Evolutionary conservation across 1,140 invertebrate species (phyloP).

Genomic region (Lucilia sericata): DNA sequence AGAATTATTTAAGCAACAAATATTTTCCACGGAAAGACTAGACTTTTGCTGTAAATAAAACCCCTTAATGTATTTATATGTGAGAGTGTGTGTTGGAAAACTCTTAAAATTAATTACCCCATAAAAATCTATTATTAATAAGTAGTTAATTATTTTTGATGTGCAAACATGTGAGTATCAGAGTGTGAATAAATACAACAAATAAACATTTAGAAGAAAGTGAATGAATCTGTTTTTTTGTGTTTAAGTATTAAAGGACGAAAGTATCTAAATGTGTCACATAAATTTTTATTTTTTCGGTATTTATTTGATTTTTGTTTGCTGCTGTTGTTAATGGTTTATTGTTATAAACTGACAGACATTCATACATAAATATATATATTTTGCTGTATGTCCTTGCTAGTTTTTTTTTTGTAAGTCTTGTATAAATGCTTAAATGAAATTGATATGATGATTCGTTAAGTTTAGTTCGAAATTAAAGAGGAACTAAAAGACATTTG

Average conservation of each 20-base stretch:
- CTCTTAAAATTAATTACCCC: conserved; percentile 6
- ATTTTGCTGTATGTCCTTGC: background rate
- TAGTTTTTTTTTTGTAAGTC: background rate
- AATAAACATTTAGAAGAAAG: background rate
- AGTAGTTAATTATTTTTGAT: conserved; percentile 17
- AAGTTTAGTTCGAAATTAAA: background rate
- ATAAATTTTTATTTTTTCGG: background rate
- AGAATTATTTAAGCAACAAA: too few species aligned
- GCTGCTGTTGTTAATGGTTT: background rate
- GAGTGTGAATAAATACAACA: background rate
- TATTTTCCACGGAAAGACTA: too few species aligned
- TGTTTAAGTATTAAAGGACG: background rate
- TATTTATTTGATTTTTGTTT: background rate
- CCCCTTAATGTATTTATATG: background rate
- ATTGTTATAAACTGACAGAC: background rate
- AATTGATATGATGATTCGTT: background rate
- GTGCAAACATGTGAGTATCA: background rate
- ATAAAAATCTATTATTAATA: conserved; percentile 3
- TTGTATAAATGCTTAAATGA: background rate
- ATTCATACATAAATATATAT: background rate
- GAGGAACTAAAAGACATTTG: too few species aligned
- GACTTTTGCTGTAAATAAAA: too few species aligned
- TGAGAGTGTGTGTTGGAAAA: background rate
- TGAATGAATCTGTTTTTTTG: background rate
- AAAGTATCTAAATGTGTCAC: background rate